Evolutionary conservation across 2,797 vertebrate genomes (phyloP).

Genomic region (Fringilla coelebs): DNA sequence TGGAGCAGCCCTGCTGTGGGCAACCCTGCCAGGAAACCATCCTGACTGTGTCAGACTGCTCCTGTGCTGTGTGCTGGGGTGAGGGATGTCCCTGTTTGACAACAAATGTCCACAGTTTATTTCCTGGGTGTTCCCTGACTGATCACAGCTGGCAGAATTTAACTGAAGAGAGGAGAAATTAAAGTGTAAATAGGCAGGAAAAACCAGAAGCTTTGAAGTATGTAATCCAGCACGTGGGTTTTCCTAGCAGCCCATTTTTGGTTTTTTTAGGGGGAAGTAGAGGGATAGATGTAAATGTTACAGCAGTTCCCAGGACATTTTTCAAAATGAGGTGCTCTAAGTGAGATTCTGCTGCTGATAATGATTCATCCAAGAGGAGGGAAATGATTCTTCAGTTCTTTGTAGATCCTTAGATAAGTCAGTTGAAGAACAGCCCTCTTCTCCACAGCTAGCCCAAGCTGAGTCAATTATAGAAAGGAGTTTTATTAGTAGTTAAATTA

Average conservation of each 20-base stretch:
- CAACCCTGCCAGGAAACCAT: not conserved
- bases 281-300: not conserved
- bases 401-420: not conserved
- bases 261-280: not conserved
- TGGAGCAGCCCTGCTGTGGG: not conserved
- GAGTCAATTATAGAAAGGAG: not conserved
- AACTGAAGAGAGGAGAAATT: not conserved
- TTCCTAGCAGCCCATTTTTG: not conserved
- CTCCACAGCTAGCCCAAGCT: not conserved
- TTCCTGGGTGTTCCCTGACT: not conserved
- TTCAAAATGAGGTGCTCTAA: not conserved
- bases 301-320: not conserved
- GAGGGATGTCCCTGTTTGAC: not conserved
- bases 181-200: not conserved
- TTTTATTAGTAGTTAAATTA: constrained; percentile 25
- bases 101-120: accelerated
- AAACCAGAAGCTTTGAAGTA: not conserved
- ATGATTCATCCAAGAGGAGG: not conserved
- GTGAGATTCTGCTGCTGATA: constrained; percentile 13
- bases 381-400: constrained; percentile 22
- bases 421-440: not conserved
- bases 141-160: not conserved
- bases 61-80: not conserved
- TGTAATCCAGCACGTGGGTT: not conserved
- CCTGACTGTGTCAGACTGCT: accelerated